phyloP scores from a whole-genome alignment of 64 coral and sea anemone species.

The Stichodactyla mertensii region DNA sequence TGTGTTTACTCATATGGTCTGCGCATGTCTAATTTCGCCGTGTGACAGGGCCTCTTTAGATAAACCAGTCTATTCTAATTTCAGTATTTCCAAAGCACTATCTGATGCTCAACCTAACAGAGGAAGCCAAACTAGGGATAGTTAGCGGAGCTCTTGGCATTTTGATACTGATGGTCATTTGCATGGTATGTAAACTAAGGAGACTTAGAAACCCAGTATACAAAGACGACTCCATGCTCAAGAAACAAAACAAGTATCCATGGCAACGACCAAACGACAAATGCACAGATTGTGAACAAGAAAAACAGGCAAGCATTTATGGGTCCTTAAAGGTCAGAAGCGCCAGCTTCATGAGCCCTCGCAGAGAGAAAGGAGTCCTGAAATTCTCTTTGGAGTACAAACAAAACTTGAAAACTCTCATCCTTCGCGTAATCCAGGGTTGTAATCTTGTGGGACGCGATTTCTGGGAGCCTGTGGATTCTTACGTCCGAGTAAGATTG shows the following conservation, averaged over 20 bases:
- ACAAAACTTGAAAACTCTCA: constrained; percentile 36
- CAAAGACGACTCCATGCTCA: constrained; percentile 13
- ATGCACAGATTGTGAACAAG: constrained; percentile 59
- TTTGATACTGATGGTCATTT: constrained; percentile 79
- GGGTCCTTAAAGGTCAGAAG: constrained; percentile 19
- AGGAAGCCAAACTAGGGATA: constrained; percentile 81
- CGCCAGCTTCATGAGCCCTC: constrained; percentile 26
- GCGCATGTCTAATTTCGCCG: too few species aligned
- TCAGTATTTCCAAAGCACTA: not conserved
- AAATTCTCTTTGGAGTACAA: constrained; percentile 77
- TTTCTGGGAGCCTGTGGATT: constrained; percentile 90
- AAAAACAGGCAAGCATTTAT: constrained; percentile 19
- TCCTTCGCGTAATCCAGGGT: constrained; percentile 58
- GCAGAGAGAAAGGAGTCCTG: constrained; percentile 54
- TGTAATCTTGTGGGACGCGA: constrained; percentile 74
- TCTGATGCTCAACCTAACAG: constrained; percentile 70
- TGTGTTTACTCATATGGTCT: too few species aligned
- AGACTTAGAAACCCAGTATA: constrained; percentile 47
- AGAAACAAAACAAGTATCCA: constrained; percentile 6
- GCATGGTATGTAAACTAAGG: constrained; percentile 84
- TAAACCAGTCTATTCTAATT: not conserved
- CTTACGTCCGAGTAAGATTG: constrained; percentile 59
- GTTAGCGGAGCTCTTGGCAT: constrained; percentile 75
- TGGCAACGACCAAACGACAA: constrained; percentile 22
- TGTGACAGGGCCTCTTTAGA: too few species aligned